These are phyloP conservation scores for Pharmacophagus antenor DNA, from an alignment of 2,888 invertebrate genomes.

Conservation along the genomic window DNA sequence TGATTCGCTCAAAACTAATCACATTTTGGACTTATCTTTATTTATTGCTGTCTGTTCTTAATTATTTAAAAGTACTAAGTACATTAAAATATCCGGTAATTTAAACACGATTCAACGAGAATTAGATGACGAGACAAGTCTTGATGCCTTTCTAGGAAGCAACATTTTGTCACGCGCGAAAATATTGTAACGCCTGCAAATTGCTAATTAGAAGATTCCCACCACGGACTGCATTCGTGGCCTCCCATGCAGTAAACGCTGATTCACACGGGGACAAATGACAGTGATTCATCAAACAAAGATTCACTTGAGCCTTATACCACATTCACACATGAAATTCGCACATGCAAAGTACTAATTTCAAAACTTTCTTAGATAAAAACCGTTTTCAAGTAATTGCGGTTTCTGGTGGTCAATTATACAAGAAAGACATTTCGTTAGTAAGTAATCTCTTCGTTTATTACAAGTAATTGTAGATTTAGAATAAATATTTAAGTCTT, in stretches of 20 bases:
- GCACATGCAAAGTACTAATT: constrained; percentile 25
- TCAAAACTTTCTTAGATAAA: not conserved
- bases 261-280: constrained; percentile 33
- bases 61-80: too few relatives aligned
- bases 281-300: constrained; percentile 39
- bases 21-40: too few relatives aligned
- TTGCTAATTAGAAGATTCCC: constrained; percentile 31
- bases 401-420: not conserved
- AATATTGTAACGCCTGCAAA: constrained; percentile 24
- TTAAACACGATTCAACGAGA: not conserved
- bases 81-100: not conserved
- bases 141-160: constrained; percentile 15
- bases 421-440: not conserved
- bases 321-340: constrained; percentile 27
- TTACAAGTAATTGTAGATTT: not conserved
- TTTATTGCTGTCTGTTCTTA: too few relatives aligned
- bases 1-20: too few relatives aligned
- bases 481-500: too few relatives aligned
- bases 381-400: not conserved
- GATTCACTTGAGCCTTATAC: constrained; percentile 36
- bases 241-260: constrained; percentile 27
- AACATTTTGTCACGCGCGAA: constrained; percentile 27
- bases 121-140: not conserved
- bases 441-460: not conserved
- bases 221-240: constrained; percentile 18